A percentile compares a stretch with the other conserved stretches of the same genome.
These are phyloP conservation scores for Plebejus argus DNA, from an alignment of 2,888 invertebrate species.

Conservation along the genomic window DNA sequence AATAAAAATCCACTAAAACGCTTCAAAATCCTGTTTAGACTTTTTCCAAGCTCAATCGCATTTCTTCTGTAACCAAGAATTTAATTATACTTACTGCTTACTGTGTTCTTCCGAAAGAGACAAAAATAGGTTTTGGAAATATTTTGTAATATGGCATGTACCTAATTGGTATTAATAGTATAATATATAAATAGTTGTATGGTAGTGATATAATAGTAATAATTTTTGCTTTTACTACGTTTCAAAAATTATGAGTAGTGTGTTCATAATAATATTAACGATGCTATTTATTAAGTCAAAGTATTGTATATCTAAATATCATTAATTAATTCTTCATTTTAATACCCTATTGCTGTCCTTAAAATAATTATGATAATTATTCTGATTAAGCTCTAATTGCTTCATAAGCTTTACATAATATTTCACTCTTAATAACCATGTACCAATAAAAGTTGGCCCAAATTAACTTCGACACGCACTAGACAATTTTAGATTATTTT, in stretches of 20 bases:
- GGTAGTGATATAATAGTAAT: too few species aligned
- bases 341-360: background rate
- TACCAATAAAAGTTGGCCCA: slow-evolving; percentile 58
- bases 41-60: slow-evolving; percentile 47
- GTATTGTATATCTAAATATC: background rate
- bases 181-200: too few species aligned
- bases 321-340: background rate
- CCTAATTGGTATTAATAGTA: too few species aligned
- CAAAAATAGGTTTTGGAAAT: background rate
- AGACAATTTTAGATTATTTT: slow-evolving; percentile 31
- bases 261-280: background rate
- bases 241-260: background rate
- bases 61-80: slow-evolving; percentile 20
- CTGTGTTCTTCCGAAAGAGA: background rate
- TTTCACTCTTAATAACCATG: slow-evolving; percentile 37
- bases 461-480: slow-evolving; percentile 60
- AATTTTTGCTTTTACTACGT: background rate
- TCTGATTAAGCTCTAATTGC: slow-evolving; percentile 2
- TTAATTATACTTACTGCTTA: slow-evolving; percentile 19
- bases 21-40: slow-evolving; percentile 70
- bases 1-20: slow-evolving; percentile 72
- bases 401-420: background rate
- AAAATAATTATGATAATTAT: background rate
- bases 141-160: background rate
- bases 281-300: background rate